Base-by-base conservation (phyloP, 2,888 invertebrate species). In the Aporophyla nigra region DNA sequence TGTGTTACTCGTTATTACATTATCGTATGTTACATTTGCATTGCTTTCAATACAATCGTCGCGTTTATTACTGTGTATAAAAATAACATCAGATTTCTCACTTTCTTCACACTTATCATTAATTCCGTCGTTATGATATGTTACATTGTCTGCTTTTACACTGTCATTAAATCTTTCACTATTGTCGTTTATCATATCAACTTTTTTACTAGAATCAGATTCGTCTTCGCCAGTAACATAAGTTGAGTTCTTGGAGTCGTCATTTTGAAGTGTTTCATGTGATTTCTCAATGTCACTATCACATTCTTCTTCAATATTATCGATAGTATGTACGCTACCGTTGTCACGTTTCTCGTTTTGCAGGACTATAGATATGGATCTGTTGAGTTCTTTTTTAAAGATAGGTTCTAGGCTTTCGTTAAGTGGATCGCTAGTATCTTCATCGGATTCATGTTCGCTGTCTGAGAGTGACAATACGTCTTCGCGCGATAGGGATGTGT, bases 401-500 rank as follows among this genome's bases (percentile, higher is more conserved):
- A 91, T 89, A 0, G 96, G 96, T 82, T 96, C 96, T 3, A 96
- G 88, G 56, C 95, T 95, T 67, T 95, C 93, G 53, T 95, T 95
- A 59, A 89, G 90, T 0, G 91, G 87, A 69, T 94, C 94, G 3
- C 91, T 92, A 0, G 84, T 83, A 43, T 90, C 90, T 19, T 91
- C 92, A 0, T 93, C 92, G 10, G 90, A 91, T 7, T 91, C 91
- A 5, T 87, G 82, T 72, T 94, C 94, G 66, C 93, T 93, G 46
- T 94, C 94, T 0, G 91, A 87, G 24, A 93, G 51, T 0, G 87
- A 80, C 73, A 92, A 82, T 0, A 91, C 88, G 59, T 93, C 93
- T 70, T 91, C 86, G 12, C 5, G 89, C 2, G 87, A 82, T 7
- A 84, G 59, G 0, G 78, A 68, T 43, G 85, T 72, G 33, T 91